Conservation (phyloP, 1,140 invertebrate species). For the Leptinotarsa texana region DNA sequence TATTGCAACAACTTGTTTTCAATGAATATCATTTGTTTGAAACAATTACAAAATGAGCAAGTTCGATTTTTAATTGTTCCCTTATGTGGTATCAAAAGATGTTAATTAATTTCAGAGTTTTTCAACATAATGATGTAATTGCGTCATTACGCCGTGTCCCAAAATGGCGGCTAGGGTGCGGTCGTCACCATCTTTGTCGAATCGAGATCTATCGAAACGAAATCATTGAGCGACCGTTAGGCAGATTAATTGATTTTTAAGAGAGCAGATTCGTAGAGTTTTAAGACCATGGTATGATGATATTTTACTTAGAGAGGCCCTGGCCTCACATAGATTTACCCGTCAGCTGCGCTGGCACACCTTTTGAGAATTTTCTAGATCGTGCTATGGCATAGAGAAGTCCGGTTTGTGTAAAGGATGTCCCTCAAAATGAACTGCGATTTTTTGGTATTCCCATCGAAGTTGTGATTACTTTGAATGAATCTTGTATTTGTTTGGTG, state of each 20-base stretch:
- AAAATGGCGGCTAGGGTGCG: conserved; percentile 24
- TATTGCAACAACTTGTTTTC: too few relatives aligned
- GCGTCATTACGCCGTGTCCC: conserved; percentile 15
- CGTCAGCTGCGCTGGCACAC: conserved; percentile 6
- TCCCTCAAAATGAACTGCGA: not conserved
- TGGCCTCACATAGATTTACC: conserved; percentile 11
- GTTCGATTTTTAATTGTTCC: not conserved
- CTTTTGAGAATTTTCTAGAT: conserved; percentile 18
- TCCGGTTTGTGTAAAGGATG: conserved; percentile 8
- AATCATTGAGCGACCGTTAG: not conserved
- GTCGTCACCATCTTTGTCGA: conserved; percentile 21
- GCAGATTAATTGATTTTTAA: not conserved
- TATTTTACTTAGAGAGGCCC: conserved; percentile 10
- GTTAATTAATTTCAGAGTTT: conserved; percentile 23
- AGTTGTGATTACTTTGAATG: conserved; percentile 4
- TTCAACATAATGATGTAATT: conserved; percentile 16
- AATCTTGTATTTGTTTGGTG: not conserved
- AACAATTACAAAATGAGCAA: conserved; percentile 12
- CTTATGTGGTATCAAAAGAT: conserved; percentile 15
- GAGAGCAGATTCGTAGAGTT: not conserved
- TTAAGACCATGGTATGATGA: conserved; percentile 10
- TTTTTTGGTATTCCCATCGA: not conserved
- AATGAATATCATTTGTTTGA: not conserved
- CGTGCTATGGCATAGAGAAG: conserved; percentile 3
- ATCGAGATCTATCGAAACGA: conserved; percentile 8